Evolutionary conservation across 2,797 vertebrate genomes (phyloP), one percentile per base, ranked within the genome.

Genomic region (Okamejei kenojei): DNA sequence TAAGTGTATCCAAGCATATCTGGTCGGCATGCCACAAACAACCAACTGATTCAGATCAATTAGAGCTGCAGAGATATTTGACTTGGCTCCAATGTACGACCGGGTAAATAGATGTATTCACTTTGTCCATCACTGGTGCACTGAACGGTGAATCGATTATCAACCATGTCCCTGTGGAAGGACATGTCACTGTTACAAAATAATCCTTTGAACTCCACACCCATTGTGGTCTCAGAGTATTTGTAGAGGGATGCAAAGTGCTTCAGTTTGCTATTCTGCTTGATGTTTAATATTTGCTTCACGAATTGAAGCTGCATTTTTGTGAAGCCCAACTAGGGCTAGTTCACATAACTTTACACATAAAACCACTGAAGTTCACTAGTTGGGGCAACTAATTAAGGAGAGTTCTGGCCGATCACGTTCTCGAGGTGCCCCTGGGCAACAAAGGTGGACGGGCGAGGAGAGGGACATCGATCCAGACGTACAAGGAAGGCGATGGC

Each of bases 71-170:
- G 71, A 73, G 29, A 73, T 74, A 91, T 74, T 73, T 74, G 65
- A 23, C 90, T 73, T 73, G 19, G 19, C 71, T 68, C 13, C 82
- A 86, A 7, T 86, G 29, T n/a, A 68, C 15, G 15, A 88, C n/a
- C 35, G 61, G 19, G 1, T 32, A n/a, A 88, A 88, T 88, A 45
- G 45, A 73, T 35, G 19, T 45, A 73, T 68, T 91, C 32, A 71
- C 35, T 74, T 91, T 91, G 71, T 91, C 90, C 29, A 45, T 71
- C 7, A 32, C 10, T 5, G 17, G 19, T 54, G 19, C 10, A 54
- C 90, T 73, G 90, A 91, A 73, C 45, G 21, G 71, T 88, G 82
- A 93, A 93, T 93, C 71, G 90, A 93, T 93, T 93, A 93, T 90
- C 68, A 61, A 38, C 8, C 29, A 23, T 86, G 23, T 21, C 32